These are phyloP conservation scores for Regulus satrapa DNA, from an alignment of 2,113 vertebrate species.

Conservation along the genomic window DNA sequence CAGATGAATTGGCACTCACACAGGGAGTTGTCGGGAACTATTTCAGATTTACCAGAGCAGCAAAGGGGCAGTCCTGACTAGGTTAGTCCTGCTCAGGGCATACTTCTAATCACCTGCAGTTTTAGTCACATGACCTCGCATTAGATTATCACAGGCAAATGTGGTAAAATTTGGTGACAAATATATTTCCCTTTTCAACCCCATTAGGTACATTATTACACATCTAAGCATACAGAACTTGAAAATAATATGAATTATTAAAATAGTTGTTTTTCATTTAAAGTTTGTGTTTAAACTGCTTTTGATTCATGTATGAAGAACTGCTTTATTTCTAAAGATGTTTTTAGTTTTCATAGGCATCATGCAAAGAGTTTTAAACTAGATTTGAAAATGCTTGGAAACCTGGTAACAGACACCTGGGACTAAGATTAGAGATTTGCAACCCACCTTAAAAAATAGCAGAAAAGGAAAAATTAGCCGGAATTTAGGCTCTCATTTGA, in stretches of 20 bases:
- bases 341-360: neutral
- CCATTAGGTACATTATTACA: neutral
- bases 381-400: neutral
- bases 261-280: neutral
- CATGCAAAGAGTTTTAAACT: neutral
- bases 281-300: neutral
- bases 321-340: neutral
- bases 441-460: neutral
- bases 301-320: neutral
- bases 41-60: neutral
- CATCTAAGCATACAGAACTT: neutral
- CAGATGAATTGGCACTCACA: neutral
- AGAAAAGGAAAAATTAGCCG: neutral
- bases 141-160: neutral
- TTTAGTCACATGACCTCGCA: neutral
- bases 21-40: neutral
- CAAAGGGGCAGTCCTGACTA: neutral
- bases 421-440: neutral
- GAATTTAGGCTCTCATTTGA: neutral
- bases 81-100: neutral
- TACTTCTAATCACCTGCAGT: neutral
- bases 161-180: neutral
- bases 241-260: neutral
- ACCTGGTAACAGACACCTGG: neutral
- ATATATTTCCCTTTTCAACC: neutral